Conservation (phyloP, 1,140 invertebrate genomes). For the Ips nitidus region DNA sequence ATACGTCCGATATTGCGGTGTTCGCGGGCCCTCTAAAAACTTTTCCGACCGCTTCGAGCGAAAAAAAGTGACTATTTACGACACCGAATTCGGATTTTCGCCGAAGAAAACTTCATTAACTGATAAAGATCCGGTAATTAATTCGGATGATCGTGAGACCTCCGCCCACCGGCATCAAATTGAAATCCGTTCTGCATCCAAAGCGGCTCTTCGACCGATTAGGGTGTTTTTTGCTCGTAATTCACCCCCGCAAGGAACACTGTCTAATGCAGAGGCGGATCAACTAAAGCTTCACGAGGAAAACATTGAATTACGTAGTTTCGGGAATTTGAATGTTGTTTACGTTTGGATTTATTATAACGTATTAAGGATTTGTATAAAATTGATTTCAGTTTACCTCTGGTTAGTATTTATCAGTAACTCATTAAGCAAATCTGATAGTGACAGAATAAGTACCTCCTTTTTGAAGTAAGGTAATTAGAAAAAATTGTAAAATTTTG, state of each 20-base stretch:
- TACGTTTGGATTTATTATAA: no score
- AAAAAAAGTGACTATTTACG: neutral
- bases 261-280: slow-evolving; percentile 4
- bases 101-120: slow-evolving; percentile 28
- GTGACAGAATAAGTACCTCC: no score
- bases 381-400: no score
- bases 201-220: slow-evolving; percentile 23
- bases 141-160: slow-evolving; percentile 10
- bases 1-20: no score
- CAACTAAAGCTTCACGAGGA: neutral
- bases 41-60: no score
- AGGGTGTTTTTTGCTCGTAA: slow-evolving; percentile 27
- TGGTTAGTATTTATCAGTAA: no score
- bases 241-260: slow-evolving; percentile 4
- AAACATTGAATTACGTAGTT: neutral
- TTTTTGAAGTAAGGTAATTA: no score
- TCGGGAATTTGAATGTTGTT: no score
- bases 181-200: slow-evolving; percentile 30
- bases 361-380: no score
- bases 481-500: no score
- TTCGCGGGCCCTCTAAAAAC: no score
- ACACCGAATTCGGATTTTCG: slow-evolving; percentile 13
- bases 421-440: no score
- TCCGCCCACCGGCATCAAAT: slow-evolving; percentile 28
- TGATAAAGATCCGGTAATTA: slow-evolving; percentile 28